Conservation (phyloP, 2,888 invertebrate genomes). For the Tricholauxania praeusta region DNA sequence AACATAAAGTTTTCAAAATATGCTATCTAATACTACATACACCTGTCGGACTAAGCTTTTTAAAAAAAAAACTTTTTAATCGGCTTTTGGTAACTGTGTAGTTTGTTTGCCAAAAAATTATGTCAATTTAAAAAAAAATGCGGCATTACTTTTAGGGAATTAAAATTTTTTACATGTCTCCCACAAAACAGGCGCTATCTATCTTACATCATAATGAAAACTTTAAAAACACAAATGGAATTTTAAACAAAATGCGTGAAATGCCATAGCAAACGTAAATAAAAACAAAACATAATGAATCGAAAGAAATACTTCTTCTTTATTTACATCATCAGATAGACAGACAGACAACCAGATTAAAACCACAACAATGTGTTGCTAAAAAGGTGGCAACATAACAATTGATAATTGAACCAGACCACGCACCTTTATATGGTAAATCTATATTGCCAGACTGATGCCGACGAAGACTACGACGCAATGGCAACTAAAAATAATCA, state of each 20-base stretch:
- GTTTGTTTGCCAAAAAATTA: no score
- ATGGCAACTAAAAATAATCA: not conserved
- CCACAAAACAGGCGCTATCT: not conserved
- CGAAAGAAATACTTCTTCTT: not conserved
- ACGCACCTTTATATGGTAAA: conserved; percentile 1
- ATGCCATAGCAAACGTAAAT: not conserved
- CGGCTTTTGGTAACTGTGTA: no score
- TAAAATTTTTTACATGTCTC: not conserved
- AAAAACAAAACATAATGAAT: conserved; percentile 4
- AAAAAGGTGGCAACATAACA: not conserved
- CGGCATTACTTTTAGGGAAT: no score
- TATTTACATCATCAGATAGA: not conserved
- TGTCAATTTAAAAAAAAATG: no score
- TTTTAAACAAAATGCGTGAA: conserved; percentile 24
- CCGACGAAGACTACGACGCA: not conserved
- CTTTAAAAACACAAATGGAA: conserved; percentile 18
- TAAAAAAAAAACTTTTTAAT: no score
- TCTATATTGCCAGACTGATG: not conserved
- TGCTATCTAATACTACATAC: no score
- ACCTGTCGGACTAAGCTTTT: no score
- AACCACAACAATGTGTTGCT: no score
- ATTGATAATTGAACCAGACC: conserved; percentile 15
- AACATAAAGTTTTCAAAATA: no score
- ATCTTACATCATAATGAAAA: conserved; percentile 18
- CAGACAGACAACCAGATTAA: no score